Conservation (phyloP, 1,140 invertebrate species). For the Rhagoletis zephyria region DNA sequence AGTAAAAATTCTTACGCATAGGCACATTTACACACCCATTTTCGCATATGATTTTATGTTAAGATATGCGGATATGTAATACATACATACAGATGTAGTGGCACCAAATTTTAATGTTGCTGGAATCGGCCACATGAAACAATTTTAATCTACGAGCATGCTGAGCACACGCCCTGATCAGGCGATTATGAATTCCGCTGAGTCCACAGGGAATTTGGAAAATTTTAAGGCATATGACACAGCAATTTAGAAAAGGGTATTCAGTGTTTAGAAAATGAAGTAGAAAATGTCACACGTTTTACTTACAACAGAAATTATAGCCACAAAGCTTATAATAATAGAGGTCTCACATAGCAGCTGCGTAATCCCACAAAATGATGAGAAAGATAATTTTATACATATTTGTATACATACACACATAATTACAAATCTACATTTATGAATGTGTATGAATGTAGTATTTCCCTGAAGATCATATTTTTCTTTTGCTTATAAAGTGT, state of each 20-base stretch:
- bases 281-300: no score
- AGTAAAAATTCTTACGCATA: no score
- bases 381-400: no score
- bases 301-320: no score
- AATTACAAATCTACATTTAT: no score
- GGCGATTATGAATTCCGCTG: neutral
- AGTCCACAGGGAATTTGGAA: neutral
- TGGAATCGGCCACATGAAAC: neutral
- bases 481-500: constrained; percentile 6
- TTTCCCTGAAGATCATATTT: neutral
- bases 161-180: constrained; percentile 8
- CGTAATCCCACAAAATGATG: neutral
- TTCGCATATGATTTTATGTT: neutral
- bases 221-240: no score
- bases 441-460: no score
- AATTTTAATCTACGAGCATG: neutral
- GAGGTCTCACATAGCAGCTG: neutral
- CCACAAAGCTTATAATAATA: neutral
- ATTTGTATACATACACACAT: no score
- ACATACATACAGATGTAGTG: no score
- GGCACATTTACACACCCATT: no score
- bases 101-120: neutral
- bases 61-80: neutral
- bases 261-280: no score
- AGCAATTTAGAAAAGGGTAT: no score